A percentile compares a stretch with the other conserved stretches of the same genome.
Evolutionary conservation across 2,888 invertebrate species (phyloP).

Genomic region (Agonum fuliginosum): DNA sequence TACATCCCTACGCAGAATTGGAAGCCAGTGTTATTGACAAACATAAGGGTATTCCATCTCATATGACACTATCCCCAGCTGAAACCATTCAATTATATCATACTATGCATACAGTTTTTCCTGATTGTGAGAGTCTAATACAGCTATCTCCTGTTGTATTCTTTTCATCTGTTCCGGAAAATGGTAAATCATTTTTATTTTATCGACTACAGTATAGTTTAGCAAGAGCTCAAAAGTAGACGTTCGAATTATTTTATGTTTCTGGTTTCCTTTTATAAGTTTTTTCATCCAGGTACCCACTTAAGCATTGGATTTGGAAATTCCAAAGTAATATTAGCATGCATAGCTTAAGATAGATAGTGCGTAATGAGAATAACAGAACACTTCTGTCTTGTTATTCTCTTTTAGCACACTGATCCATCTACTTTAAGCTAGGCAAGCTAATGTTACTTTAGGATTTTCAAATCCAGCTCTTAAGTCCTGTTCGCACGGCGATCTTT

Average conservation of each 20-base stretch:
- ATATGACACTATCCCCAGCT: slow-evolving; percentile 62
- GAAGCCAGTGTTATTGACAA: slow-evolving; percentile 54
- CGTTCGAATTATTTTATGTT: neutral
- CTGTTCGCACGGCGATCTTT: too few species aligned
- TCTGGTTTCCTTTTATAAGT: neutral
- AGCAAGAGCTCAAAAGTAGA: too few species aligned
- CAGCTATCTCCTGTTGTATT: slow-evolving; percentile 42
- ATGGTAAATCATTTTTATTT: slow-evolving; percentile 25
- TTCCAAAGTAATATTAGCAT: too few species aligned
- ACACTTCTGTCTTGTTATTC: too few species aligned
- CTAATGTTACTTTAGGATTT: too few species aligned
- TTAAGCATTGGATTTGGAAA: too few species aligned
- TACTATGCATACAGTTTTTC: slow-evolving; percentile 55
- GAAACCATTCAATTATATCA: slow-evolving; percentile 63
- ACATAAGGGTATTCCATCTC: slow-evolving; percentile 62
- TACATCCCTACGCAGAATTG: slow-evolving; percentile 63
- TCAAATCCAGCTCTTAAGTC: too few species aligned
- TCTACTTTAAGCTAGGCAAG: too few species aligned
- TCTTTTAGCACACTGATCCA: too few species aligned
- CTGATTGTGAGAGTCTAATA: slow-evolving; percentile 34
- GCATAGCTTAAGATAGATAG: too few species aligned
- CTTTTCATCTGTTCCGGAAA: slow-evolving; percentile 38
- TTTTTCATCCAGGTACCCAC: too few species aligned
- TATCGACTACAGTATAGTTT: neutral
- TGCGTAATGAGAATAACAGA: too few species aligned